phyloP scores from a whole-genome alignment of 2,888 invertebrate genomes.

The Cryptophagus acutangulus region DNA sequence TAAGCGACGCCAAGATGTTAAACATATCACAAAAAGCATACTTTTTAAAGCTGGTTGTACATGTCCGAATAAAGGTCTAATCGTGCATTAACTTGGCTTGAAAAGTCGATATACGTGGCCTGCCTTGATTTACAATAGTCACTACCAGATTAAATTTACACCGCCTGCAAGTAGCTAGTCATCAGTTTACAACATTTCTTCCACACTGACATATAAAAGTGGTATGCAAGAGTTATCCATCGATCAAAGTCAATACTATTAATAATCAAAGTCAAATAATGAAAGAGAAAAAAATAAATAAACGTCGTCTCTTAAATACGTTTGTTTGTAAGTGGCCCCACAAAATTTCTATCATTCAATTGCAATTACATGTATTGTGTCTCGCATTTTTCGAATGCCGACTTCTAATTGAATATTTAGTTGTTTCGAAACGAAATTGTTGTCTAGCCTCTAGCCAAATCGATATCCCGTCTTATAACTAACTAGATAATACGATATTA shows the following conservation, averaged over 20 bases:
- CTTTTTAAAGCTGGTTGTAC: no score
- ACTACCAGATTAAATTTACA: slow-evolving; percentile 28
- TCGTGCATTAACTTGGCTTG: slow-evolving; percentile 26
- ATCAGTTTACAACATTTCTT: slow-evolving; percentile 14
- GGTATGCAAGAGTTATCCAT: slow-evolving; percentile 37
- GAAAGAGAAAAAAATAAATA: slow-evolving; percentile 21
- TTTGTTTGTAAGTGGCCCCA: slow-evolving; percentile 19
- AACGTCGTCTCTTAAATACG: slow-evolving; percentile 7
- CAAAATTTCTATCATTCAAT: slow-evolving; percentile 34
- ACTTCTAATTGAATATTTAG: slow-evolving; percentile 23
- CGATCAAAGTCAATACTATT: slow-evolving; percentile 49
- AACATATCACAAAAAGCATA: no score
- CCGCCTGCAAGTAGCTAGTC: slow-evolving; percentile 12
- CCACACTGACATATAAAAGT: slow-evolving; percentile 36
- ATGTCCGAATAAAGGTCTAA: slow-evolving; percentile 13
- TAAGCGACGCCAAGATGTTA: not conserved
- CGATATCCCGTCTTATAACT: slow-evolving; percentile 9
- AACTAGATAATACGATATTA: slow-evolving; percentile 17
- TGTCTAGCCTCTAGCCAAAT: slow-evolving; percentile 9
- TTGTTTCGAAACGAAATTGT: slow-evolving; percentile 16
- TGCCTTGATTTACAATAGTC: slow-evolving; percentile 31
- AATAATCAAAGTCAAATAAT: slow-evolving; percentile 46
- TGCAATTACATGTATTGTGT: slow-evolving; percentile 37
- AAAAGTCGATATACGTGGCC: slow-evolving; percentile 15
- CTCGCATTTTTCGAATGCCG: slow-evolving; percentile 30